Percentiles rank a stretch among this genome's conserved stretches.
Evolutionary conservation across 2,888 invertebrate species (phyloP).

Genomic region (Cabera pusaria): DNA sequence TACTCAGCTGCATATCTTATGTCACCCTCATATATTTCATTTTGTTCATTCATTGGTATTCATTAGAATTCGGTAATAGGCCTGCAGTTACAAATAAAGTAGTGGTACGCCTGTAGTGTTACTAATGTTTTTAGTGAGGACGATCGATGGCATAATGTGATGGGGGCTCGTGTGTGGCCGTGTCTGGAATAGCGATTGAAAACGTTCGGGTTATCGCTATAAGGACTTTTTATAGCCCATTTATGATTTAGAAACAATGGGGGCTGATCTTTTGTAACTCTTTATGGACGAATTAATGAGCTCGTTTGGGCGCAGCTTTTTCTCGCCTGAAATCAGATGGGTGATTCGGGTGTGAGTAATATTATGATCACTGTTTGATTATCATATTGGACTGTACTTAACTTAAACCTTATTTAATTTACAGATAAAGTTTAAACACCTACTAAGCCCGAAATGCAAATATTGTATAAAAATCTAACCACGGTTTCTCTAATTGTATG

Average conservation of each 20-base stretch:
- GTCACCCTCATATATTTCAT: too few species aligned
- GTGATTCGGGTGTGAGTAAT: too few species aligned
- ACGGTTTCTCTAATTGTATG: too few species aligned
- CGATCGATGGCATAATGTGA: slow-evolving; percentile 80
- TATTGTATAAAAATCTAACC: too few species aligned
- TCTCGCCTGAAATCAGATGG: slow-evolving; percentile 26
- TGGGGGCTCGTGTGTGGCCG: slow-evolving; percentile 78
- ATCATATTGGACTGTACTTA: too few species aligned
- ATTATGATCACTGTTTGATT: too few species aligned
- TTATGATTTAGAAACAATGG: slow-evolving; percentile 73
- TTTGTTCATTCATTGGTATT: slow-evolving; percentile 37
- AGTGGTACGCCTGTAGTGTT: slow-evolving; percentile 48
- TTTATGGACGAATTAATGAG: slow-evolving; percentile 45
- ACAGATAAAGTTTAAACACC: too few species aligned
- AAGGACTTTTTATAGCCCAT: slow-evolving; percentile 61
- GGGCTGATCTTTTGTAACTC: slow-evolving; percentile 50
- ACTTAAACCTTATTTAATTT: too few species aligned
- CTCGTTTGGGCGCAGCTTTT: slow-evolving; percentile 36
- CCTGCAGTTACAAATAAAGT: slow-evolving; percentile 62
- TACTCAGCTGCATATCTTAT: too few species aligned
- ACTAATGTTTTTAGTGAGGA: slow-evolving; percentile 71
- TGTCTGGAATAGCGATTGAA: slow-evolving; percentile 60
- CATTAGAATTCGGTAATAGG: slow-evolving; percentile 49
- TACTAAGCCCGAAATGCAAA: too few species aligned
- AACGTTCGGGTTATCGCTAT: slow-evolving; percentile 61